Evolutionary conservation across 2,113 vertebrate genomes (phyloP).

Genomic region (Stegostoma tigrinum): DNA sequence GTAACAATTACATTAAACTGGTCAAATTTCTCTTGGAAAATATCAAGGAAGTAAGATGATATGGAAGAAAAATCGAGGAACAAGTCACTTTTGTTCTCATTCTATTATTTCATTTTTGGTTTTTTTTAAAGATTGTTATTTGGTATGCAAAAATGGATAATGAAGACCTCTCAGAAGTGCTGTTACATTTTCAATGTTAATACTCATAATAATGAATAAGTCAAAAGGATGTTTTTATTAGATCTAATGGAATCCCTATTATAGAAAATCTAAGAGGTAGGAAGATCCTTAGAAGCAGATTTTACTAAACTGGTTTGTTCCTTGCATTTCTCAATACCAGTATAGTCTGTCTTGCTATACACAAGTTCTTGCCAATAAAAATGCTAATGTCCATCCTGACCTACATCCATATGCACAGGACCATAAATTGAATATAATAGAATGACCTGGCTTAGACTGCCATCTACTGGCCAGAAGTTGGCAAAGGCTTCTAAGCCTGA

Average conservation of each 20-base stretch:
- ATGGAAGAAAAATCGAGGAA: not conserved
- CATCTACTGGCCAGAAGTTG: not conserved
- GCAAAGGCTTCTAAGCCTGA: not conserved
- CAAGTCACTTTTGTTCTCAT: conserved; percentile 3
- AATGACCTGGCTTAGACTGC: conserved; percentile 30
- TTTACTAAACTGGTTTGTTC: not conserved
- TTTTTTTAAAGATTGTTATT: not conserved
- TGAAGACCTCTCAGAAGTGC: not conserved
- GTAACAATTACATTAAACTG: conserved; percentile 20
- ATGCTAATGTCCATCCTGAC: conserved; percentile 13
- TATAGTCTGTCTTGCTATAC: not conserved
- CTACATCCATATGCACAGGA: conserved; percentile 16
- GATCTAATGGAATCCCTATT: not conserved
- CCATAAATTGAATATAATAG: not conserved
- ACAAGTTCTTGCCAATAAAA: conserved; percentile 15
- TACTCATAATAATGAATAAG: not conserved
- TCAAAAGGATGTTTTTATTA: not conserved
- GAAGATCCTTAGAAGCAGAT: not conserved
- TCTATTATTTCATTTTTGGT: not conserved
- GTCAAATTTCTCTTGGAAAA: conserved; percentile 2
- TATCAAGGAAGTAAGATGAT: conserved; percentile 16
- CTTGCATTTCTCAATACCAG: not conserved
- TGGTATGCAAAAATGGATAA: not conserved
- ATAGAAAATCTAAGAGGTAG: not conserved
- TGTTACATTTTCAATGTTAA: not conserved